These are phyloP conservation scores for Sebastes fasciatus DNA, from an alignment of 2,113 vertebrate species.

Conservation along the genomic window DNA sequence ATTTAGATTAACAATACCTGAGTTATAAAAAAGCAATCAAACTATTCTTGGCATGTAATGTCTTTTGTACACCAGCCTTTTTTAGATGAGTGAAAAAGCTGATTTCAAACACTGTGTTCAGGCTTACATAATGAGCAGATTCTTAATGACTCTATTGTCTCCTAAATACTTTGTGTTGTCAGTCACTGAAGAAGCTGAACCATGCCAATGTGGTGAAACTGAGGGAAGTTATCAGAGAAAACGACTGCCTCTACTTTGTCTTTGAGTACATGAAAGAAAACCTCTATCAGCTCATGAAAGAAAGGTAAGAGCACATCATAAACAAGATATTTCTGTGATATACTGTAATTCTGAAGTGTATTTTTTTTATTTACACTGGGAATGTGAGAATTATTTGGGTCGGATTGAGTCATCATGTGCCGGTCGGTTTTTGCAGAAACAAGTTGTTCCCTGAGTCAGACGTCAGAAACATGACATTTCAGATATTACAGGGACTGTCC, in stretches of 20 bases:
- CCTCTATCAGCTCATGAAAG: conserved; percentile 95
- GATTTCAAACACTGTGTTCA: not conserved
- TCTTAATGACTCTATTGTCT: not conserved
- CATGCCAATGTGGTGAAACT: conserved; percentile 94
- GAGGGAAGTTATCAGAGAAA: conserved; percentile 95
- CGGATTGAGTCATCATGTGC: conserved; percentile 57
- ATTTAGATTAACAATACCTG: not conserved
- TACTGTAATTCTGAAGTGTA: not conserved
- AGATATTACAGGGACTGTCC: conserved; percentile 93
- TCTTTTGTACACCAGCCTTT: not conserved
- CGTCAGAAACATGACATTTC: conserved; percentile 95
- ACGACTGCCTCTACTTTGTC: conserved; percentile 94
- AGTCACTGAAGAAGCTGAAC: conserved; percentile 96
- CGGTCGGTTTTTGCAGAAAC: conserved; percentile 86
- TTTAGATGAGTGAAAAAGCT: not conserved
- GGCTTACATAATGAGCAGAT: not conserved
- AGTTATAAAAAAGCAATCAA: not conserved
- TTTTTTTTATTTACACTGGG: not conserved
- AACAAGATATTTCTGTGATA: not conserved
- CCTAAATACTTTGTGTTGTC: not conserved
- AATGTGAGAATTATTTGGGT: conserved; percentile 44
- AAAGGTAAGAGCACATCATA: conserved; percentile 84
- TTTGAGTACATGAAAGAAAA: conserved; percentile 98
- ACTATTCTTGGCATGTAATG: not conserved
- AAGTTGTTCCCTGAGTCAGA: conserved; percentile 94